Conservation (phyloP, 2,113 vertebrate genomes). For the Neotoma lepida region DNA sequence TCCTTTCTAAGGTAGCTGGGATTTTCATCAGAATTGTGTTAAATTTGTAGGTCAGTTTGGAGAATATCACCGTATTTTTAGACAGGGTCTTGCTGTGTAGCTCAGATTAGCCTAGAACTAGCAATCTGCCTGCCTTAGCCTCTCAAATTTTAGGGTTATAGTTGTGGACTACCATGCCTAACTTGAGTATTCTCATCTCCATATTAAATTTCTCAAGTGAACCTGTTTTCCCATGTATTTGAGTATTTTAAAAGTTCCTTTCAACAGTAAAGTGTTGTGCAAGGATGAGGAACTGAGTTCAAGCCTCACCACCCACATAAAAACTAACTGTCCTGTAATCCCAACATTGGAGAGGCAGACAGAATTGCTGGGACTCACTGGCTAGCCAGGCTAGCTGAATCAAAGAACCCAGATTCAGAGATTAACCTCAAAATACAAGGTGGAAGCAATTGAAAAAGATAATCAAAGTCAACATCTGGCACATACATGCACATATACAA, state of each 20-base stretch:
- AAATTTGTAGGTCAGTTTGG: neutral
- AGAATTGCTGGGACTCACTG: neutral
- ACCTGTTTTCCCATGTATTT: neutral
- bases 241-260: neutral
- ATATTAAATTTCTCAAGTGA: neutral
- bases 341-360: neutral
- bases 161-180: neutral
- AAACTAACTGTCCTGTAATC: neutral
- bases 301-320: neutral
- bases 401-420: neutral
- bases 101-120: neutral
- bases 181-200: neutral
- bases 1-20: neutral
- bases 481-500: neutral
- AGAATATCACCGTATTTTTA: neutral
- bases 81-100: neutral
- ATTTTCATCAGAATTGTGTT: neutral
- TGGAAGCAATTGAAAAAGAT: neutral
- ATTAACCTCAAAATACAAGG: neutral
- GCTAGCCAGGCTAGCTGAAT: neutral
- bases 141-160: neutral
- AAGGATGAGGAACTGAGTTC: neutral
- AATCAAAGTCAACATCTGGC: neutral
- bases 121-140: neutral
- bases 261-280: neutral